These are phyloP conservation scores for Turritopsis rubra DNA, from an alignment of 30 jellyfish, hydroid and myxozoan genomes.

Conservation along the genomic window DNA sequence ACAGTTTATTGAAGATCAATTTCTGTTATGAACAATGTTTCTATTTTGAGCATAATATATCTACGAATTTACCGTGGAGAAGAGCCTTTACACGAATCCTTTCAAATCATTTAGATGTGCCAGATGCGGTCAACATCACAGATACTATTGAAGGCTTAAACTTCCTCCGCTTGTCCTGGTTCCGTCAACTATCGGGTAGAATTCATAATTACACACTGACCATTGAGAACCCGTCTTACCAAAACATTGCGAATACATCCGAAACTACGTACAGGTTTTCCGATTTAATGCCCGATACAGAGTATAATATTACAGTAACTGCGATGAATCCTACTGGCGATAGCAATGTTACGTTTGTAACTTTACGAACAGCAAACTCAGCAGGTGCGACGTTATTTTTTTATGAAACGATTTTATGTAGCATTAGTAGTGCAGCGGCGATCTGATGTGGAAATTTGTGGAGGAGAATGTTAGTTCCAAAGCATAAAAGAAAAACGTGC, in stretches of 20 bases:
- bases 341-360: not conserved
- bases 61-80: too few relatives aligned
- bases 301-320: not conserved
- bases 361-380: not conserved
- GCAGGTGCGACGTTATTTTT: too few relatives aligned
- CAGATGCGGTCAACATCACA: not conserved
- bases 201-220: not conserved
- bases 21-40: too few relatives aligned
- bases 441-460: too few relatives aligned
- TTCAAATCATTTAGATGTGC: not conserved
- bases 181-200: not conserved
- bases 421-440: too few relatives aligned
- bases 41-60: too few relatives aligned
- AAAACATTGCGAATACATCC: not conserved
- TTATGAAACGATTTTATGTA: not conserved
- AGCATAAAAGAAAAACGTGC: too few relatives aligned
- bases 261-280: not conserved
- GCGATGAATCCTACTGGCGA: conserved; percentile 5
- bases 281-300: not conserved
- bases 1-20: too few relatives aligned
- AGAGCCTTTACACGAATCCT: too few relatives aligned
- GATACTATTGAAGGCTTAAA: not conserved
- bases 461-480: too few relatives aligned
- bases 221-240: not conserved
- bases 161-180: not conserved